Conservation (phyloP, 2,113 vertebrate genomes). For the Sitta europaea region DNA sequence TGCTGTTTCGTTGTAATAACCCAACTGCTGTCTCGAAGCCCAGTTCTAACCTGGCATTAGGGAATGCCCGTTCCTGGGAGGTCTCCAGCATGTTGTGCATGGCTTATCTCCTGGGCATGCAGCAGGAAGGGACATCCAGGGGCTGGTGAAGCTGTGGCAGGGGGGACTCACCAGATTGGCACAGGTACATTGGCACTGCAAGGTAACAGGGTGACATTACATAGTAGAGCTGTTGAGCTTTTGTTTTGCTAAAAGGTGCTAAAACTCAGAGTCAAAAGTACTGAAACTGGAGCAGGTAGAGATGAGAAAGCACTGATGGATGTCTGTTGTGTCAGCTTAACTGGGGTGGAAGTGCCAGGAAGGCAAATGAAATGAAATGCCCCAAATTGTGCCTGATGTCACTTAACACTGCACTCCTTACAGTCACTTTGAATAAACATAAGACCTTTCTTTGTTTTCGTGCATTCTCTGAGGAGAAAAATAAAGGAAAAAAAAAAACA, state of each 20-base stretch:
- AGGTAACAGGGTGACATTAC: neutral
- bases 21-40: rapidly evolving
- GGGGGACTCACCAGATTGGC: neutral
- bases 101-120: neutral
- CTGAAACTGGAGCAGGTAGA: neutral
- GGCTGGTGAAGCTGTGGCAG: neutral
- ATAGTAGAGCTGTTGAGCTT: neutral
- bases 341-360: neutral
- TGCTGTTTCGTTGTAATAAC: neutral
- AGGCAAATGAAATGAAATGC: neutral
- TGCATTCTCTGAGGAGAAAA: neutral
- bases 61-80: neutral
- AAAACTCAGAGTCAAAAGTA: neutral
- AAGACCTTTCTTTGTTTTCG: neutral
- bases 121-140: neutral
- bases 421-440: neutral
- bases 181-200: neutral
- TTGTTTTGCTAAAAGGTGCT: neutral
- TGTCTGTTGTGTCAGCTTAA: neutral
- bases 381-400: neutral
- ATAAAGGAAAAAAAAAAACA: rapidly evolving
- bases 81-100: neutral
- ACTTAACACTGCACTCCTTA: neutral
- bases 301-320: neutral
- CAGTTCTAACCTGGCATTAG: neutral